Base-by-base conservation (phyloP, 1,140 invertebrate genomes). In the Pygmarrhopalites habei region DNA sequence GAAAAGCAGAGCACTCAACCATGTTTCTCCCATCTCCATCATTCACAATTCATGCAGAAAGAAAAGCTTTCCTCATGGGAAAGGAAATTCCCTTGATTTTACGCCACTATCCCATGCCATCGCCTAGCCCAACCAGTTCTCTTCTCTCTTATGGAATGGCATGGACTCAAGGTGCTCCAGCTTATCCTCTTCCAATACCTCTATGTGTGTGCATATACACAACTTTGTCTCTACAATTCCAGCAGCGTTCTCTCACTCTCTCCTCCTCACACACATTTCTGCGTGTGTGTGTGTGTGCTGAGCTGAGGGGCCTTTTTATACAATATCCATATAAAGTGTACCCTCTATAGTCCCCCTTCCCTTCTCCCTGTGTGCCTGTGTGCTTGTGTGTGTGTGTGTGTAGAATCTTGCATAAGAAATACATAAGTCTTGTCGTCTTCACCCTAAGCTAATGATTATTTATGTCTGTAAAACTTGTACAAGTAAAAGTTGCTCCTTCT, bases 11-110 rank as follows among this genome's bases (percentile, higher is more conserved):
- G 49, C 49, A 52, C 23, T 52, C 49, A 30, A 52, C 10, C 49
- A 29, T 52, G 28, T 30, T 52, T 52, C 23, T 52, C 49, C 49
- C 49, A 30, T 52, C 49, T 52, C 28, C 49, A 52, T 52, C 49
- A 52, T 52, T 52, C 49, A 52, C 49, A 52, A 52, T 52, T 52
- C 49, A 52, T 52, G 49, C 49, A 52, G 49, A 52, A 52, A 52
- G 49, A 52, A 52, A 52, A 52, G 49, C 49, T 52, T 10, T 5
- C 3, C 49, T 52, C 49, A 7, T 52, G 49, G 28, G 49, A 52
- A 19, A 46, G 49, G 28, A 30, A 52, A 52, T 52, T 52, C 49
- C 49, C 49, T 52, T 52, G 49, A 52, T 52, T 52, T 52, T 26
- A 52, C 28, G 19, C 15, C 17, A 39, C 10, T 39, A 39, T 46